Percentiles rank a stretch among this genome's conserved stretches.
Conservation (phyloP, 1,140 invertebrate species). For the Bombus pascuorum region DNA sequence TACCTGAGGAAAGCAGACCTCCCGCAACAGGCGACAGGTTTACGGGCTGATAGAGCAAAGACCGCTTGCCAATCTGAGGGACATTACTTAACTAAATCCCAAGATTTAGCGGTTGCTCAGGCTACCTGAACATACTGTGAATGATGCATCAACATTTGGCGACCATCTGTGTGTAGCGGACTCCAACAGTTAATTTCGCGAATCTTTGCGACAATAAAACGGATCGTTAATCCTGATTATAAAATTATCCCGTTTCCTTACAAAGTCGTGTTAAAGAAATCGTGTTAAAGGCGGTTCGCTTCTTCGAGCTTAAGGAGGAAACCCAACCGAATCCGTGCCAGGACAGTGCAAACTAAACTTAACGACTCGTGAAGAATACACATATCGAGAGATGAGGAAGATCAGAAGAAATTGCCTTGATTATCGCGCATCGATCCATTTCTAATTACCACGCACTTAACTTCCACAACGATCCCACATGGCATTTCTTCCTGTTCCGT, state of each 20-base stretch:
- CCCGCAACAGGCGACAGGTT: too few relatives aligned
- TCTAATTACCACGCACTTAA: not conserved
- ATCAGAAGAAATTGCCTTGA: conserved; percentile 18
- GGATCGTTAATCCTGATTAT: conserved; percentile 39
- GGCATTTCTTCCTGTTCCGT: too few relatives aligned
- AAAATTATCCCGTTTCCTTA: conserved; percentile 25
- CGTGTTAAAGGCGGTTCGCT: not conserved
- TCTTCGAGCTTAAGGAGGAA: not conserved
- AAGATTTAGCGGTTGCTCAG: too few relatives aligned
- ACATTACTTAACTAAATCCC: too few relatives aligned
- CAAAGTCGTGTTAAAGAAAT: not conserved
- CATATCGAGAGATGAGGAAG: conserved; percentile 4
- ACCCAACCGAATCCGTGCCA: not conserved
- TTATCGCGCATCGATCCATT: conserved; percentile 46
- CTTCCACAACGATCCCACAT: not conserved
- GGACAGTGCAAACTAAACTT: not conserved
- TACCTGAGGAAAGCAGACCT: too few relatives aligned
- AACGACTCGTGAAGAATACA: conserved; percentile 19
- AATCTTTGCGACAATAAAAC: conserved; percentile 3
- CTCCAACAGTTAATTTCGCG: not conserved
- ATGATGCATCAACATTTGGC: too few relatives aligned
- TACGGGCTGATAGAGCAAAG: too few relatives aligned
- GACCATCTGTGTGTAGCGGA: not conserved
- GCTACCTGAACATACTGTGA: too few relatives aligned
- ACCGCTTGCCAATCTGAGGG: too few relatives aligned